phyloP scores from a whole-genome alignment of 2,888 invertebrate species.

The Diploptera punctata region DNA sequence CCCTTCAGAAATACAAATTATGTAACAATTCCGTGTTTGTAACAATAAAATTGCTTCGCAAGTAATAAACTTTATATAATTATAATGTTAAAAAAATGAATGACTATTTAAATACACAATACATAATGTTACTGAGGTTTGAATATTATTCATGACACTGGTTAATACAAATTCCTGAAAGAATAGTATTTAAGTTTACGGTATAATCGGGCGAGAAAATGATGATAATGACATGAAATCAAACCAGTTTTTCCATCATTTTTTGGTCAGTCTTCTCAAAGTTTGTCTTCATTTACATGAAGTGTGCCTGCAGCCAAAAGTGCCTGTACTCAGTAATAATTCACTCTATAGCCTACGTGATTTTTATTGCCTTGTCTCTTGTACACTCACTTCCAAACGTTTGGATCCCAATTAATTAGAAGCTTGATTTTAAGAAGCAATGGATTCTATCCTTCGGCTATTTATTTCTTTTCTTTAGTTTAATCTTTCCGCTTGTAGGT shows the following conservation, averaged over 20 bases:
- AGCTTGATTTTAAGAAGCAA: too few species aligned
- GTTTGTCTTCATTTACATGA: neutral
- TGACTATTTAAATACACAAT: too few species aligned
- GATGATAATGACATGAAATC: neutral
- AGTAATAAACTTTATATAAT: neutral
- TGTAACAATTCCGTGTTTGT: too few species aligned
- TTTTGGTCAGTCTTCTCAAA: neutral
- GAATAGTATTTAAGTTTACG: neutral
- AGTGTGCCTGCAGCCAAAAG: neutral
- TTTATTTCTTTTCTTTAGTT: too few species aligned
- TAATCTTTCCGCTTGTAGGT: too few species aligned
- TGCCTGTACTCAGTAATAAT: neutral
- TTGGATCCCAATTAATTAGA: too few species aligned
- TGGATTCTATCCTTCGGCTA: too few species aligned
- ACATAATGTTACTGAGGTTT: too few species aligned
- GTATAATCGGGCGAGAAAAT: neutral
- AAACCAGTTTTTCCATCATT: neutral
- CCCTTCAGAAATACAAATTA: too few species aligned
- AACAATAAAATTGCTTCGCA: neutral
- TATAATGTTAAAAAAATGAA: too few species aligned
- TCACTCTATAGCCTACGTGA: neutral
- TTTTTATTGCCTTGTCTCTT: neutral
- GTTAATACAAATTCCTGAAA: neutral
- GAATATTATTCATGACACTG: too few species aligned
- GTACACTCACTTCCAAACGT: neutral